Evolutionary conservation across 2,888 invertebrate species (phyloP).

Genomic region (Cynaeus angustus): DNA sequence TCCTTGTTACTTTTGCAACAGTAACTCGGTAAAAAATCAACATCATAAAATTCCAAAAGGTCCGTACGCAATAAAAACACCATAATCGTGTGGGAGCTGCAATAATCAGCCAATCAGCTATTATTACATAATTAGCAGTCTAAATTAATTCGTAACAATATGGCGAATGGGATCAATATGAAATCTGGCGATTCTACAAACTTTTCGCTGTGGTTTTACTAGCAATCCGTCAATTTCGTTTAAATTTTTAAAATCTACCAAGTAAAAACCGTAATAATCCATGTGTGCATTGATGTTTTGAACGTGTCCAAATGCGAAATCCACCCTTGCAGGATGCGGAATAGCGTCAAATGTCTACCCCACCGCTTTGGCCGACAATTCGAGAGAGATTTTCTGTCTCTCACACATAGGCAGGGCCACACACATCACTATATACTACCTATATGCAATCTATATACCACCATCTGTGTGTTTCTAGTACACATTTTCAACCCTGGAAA

Average conservation of each 20-base stretch:
- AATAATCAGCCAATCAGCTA: conserved; percentile 3
- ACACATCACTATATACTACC: conserved; percentile 56
- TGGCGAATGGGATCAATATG: background rate
- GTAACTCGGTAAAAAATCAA: too few species aligned
- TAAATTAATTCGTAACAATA: background rate
- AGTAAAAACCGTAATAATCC: conserved; percentile 35
- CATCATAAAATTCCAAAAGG: too few species aligned
- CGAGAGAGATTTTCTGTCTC: conserved; percentile 53
- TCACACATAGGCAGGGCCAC: conserved; percentile 61
- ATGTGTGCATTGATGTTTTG: conserved; percentile 40
- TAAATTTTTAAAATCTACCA: conserved; percentile 24
- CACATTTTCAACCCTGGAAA: conserved; percentile 66
- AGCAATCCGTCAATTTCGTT: conserved; percentile 4
- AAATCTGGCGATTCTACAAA: too few species aligned
- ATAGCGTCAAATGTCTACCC: conserved; percentile 50
- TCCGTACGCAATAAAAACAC: too few species aligned
- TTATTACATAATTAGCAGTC: background rate
- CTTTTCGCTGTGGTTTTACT: conserved; percentile 9
- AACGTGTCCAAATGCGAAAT: conserved; percentile 46
- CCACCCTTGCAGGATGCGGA: conserved; percentile 41
- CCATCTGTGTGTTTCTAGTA: conserved; percentile 56
- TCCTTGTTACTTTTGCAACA: too few species aligned
- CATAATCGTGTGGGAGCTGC: background rate
- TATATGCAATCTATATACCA: conserved; percentile 60
- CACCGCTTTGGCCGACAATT: conserved; percentile 46